phyloP scores from a whole-genome alignment of 1,140 invertebrate genomes.

The Ceratina japonica region DNA sequence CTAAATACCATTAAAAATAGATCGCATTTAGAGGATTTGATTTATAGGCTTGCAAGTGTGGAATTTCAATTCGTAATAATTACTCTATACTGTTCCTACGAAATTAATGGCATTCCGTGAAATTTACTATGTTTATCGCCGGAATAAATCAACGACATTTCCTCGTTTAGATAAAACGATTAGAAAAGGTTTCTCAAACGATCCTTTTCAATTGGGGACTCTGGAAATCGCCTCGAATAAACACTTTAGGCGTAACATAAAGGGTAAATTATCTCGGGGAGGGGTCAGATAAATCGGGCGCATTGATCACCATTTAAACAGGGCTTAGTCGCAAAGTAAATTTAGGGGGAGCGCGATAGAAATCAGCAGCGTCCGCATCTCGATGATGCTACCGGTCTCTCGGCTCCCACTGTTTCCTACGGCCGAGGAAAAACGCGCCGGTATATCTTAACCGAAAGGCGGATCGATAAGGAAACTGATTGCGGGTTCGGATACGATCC shows the following conservation, averaged over 20 bases:
- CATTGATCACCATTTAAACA: slow-evolving; percentile 25
- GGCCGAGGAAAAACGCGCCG: background rate
- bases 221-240: background rate
- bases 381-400: background rate
- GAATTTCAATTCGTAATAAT: background rate
- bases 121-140: too few species aligned
- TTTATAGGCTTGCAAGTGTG: background rate
- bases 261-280: background rate
- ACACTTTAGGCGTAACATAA: background rate
- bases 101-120: too few species aligned
- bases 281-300: background rate
- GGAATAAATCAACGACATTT: background rate
- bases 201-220: background rate
- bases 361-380: slow-evolving; percentile 33
- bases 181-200: too few species aligned
- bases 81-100: background rate
- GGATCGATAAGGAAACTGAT: slow-evolving; percentile 13
- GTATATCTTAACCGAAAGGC: slow-evolving; percentile 1
- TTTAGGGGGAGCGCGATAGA: slow-evolving; percentile 57
- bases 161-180: background rate
- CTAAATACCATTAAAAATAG: slow-evolving; percentile 14
- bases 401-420: background rate
- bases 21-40: background rate
- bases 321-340: slow-evolving; percentile 60
- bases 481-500: background rate